Evolutionary conservation across 2,797 vertebrate genomes (phyloP), one percentile per base, ranked within the genome.

Genomic region (Liasis olivaceus): DNA sequence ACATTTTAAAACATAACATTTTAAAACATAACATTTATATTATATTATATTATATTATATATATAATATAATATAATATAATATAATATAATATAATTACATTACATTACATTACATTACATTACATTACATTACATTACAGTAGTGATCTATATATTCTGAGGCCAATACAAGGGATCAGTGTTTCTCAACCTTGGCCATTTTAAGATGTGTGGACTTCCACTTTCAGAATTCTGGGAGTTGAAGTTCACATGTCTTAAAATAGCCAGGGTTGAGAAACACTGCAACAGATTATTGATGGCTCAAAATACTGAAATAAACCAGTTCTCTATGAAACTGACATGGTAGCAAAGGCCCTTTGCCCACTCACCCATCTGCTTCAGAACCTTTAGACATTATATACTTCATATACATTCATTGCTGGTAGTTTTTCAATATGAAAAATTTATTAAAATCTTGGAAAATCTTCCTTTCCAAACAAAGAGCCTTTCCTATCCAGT

Each of bases 401-500:
- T 36, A 77, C 42, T 77, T 77, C 69, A 77, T 42, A 77, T 42
- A 42, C 22, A 81, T 47, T 81, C 36, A 47, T 81, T 47, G 36
- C 20, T 81, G 36, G 36, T 42, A 24, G 4, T 47, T 42, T 77
- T 81, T 24, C 72, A 47, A 42, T 20, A 2, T 81, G 36, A 81
- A 89, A 89, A 72, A 58, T 31, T 4, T 96, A 58, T 11, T 28
- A 20, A 8, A 69, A 20, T 42, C 31, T 17, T 31, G 51, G 56
- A 89, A 89, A 56, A 28, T 64, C 31, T 63, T 20, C 47, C 20
- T 93, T 96, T 89, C 66, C 92, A 89, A 62, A 91, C 81, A 89
- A 95, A 93, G 20, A 69, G 91, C 85, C 58, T 89, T 66, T 64
- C 60, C 92, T 94, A 95, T 92, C 94, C 94, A 92, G 92, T 90